Percentiles rank a stretch among this genome's conserved stretches.
These are phyloP conservation scores for Azemiops feae DNA, from an alignment of 2,113 vertebrate genomes.

Conservation along the genomic window DNA sequence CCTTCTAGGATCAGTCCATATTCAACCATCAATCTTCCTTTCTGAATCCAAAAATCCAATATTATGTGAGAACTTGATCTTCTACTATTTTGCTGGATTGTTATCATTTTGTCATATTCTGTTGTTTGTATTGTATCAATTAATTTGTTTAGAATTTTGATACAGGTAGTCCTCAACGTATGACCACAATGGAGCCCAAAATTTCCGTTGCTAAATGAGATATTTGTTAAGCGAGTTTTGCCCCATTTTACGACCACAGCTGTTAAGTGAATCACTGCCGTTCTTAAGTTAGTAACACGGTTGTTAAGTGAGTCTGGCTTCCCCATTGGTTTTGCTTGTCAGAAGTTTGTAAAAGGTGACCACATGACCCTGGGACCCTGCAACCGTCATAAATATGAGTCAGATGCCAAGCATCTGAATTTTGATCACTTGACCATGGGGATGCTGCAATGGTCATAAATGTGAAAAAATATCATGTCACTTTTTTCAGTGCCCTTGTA, in stretches of 20 bases:
- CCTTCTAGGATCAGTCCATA: background rate
- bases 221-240: background rate
- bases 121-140: background rate
- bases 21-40: background rate
- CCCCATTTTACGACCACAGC: background rate
- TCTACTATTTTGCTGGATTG: background rate
- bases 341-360: background rate
- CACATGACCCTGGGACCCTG: background rate
- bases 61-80: background rate
- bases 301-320: background rate
- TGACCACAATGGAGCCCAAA: background rate
- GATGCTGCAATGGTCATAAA: rapidly evolving
- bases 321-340: background rate
- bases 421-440: background rate
- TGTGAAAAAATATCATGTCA: background rate
- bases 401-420: background rate
- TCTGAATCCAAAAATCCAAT: background rate
- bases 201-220: background rate
- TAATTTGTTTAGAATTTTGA: background rate
- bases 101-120: background rate
- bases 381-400: background rate
- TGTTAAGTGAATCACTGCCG: background rate
- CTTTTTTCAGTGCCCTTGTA: background rate
- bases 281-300: background rate
- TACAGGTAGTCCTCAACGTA: background rate